Evolutionary conservation across 2,888 invertebrate genomes (phyloP).

Genomic region (Beris chalybata): DNA sequence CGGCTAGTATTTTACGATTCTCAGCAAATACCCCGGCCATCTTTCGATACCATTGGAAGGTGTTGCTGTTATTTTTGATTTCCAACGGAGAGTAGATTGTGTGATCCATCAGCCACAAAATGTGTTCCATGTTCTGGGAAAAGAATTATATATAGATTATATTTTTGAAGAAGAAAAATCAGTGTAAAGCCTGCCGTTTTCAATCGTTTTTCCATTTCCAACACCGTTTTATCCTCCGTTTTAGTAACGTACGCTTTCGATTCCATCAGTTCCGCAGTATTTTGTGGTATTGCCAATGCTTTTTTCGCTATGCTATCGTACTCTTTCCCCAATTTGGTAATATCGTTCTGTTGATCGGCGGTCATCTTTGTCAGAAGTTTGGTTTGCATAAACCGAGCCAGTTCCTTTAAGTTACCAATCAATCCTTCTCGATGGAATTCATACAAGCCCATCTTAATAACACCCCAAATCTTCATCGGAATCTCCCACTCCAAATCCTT

Average conservation of each 20-base stretch:
- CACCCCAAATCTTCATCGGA: slow-evolving; percentile 60
- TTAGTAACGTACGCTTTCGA: slow-evolving; percentile 75
- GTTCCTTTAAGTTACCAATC: slow-evolving; percentile 68
- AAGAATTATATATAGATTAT: not conserved
- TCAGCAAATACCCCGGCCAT: slow-evolving; percentile 83
- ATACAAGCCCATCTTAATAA: slow-evolving; percentile 79
- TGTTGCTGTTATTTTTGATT: slow-evolving; percentile 84
- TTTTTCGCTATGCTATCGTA: slow-evolving; percentile 79
- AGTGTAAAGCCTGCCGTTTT: slow-evolving; percentile 56
- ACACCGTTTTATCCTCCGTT: slow-evolving; percentile 70
- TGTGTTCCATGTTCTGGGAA: slow-evolving; percentile 63
- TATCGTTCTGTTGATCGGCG: slow-evolving; percentile 75
- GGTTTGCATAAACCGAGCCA: slow-evolving; percentile 70
- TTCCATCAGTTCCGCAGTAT: slow-evolving; percentile 84
- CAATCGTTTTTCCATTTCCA: slow-evolving; percentile 76
- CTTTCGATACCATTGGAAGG: slow-evolving; percentile 84
- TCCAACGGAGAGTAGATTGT: slow-evolving; percentile 78
- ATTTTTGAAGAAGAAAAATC: not conserved
- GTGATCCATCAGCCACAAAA: slow-evolving; percentile 83
- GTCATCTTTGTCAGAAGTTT: slow-evolving; percentile 75
- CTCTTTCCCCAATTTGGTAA: slow-evolving; percentile 81
- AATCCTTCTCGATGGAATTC: slow-evolving; percentile 80
- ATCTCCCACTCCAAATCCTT: slow-evolving; percentile 66
- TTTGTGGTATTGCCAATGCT: slow-evolving; percentile 75
- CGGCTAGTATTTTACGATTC: slow-evolving; percentile 75